Evolutionary conservation across 2,888 invertebrate species (phyloP).

Genomic region (Hartigia nigra): DNA sequence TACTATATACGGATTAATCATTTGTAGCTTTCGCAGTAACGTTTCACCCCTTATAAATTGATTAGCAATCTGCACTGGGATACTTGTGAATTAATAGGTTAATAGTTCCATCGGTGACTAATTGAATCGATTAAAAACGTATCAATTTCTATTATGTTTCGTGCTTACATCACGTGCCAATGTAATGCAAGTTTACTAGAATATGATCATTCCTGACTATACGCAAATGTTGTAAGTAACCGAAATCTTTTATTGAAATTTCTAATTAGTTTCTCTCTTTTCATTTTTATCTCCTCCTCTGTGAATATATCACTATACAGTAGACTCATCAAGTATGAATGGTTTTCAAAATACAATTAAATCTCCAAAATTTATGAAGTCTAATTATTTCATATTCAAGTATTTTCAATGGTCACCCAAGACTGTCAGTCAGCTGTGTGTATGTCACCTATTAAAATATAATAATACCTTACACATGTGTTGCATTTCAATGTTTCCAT

Average conservation of each 20-base stretch:
- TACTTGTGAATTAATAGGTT: neutral
- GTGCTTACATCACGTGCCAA: neutral
- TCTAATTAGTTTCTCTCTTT: neutral
- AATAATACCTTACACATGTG: neutral
- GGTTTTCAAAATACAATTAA: neutral
- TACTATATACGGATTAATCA: conserved; percentile 29
- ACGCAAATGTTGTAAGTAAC: neutral
- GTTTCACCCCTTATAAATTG: conserved; percentile 33
- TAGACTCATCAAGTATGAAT: neutral
- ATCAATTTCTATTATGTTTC: neutral
- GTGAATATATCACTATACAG: neutral
- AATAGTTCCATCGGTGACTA: neutral
- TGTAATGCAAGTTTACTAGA: neutral
- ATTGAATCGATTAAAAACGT: conserved; percentile 4
- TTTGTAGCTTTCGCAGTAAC: conserved; percentile 27
- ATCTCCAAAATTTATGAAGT: neutral
- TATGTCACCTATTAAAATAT: neutral
- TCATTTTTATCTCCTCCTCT: neutral
- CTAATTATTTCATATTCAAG: neutral
- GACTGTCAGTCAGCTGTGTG: neutral
- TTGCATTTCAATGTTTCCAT: neutral
- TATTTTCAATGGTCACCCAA: neutral
- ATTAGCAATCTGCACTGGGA: conserved; percentile 23
- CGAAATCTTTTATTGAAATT: neutral
- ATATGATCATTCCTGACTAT: neutral